phyloP scores from a whole-genome alignment of 2,797 vertebrate genomes.

The Pagetopsis macropterus region DNA sequence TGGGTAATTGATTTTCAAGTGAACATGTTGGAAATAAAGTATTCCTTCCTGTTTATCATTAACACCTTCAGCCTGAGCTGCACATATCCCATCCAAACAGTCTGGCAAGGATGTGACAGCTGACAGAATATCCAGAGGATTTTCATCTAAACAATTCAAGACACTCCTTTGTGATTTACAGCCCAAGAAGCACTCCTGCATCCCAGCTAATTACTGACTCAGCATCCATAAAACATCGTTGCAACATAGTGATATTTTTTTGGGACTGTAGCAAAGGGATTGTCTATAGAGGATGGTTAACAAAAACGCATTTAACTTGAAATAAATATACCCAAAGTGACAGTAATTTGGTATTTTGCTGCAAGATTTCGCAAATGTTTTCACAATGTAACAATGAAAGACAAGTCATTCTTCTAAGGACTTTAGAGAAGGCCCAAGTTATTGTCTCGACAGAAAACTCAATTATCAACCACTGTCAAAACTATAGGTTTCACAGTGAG shows the following conservation, averaged over 20 bases:
- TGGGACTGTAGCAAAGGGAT: slow-evolving; percentile 10
- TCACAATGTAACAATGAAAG: neutral
- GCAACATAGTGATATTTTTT: slow-evolving; percentile 19
- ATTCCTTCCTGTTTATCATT: slow-evolving; percentile 1
- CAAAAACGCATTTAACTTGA: slow-evolving; percentile 1
- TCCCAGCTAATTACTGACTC: slow-evolving; percentile 47
- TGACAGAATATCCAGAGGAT: slow-evolving; percentile 39
- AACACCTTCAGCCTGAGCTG: slow-evolving; percentile 8
- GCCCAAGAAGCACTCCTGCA: slow-evolving; percentile 35
- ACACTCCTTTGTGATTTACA: slow-evolving; percentile 58
- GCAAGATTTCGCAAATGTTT: slow-evolving; percentile 2
- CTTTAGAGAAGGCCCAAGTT: slow-evolving; percentile 9
- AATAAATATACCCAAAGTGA: neutral
- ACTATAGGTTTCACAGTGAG: neutral
- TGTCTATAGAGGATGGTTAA: slow-evolving; percentile 1
- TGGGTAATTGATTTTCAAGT: no score
- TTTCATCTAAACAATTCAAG: slow-evolving; percentile 57
- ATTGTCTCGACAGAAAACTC: neutral
- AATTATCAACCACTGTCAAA: neutral
- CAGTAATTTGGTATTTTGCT: neutral
- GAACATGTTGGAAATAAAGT: no score
- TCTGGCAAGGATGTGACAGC: slow-evolving; percentile 6
- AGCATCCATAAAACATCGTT: slow-evolving; percentile 49
- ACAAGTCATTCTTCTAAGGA: neutral
- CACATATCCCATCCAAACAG: slow-evolving; percentile 2